phyloP scores from a whole-genome alignment of 2,113 vertebrate species.

The Chaenogobius annularis region DNA sequence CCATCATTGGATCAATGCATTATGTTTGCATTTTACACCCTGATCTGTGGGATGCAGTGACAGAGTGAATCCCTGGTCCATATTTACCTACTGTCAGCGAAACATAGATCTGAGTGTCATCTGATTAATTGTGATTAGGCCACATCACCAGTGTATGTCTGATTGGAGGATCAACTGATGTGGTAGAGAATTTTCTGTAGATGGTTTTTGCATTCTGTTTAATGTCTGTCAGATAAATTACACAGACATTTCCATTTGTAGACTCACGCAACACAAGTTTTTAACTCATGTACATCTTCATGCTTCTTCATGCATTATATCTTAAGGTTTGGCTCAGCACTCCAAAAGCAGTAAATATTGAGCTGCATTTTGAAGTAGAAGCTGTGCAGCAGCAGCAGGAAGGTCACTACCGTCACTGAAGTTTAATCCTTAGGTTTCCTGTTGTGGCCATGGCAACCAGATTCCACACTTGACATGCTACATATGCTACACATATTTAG shows the following conservation, averaged over 20 bases:
- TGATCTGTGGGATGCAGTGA: too few species aligned
- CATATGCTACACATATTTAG: neutral
- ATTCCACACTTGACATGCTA: neutral
- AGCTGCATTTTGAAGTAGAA: neutral
- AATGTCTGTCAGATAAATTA: neutral
- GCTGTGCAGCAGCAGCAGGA: neutral
- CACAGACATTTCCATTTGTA: neutral
- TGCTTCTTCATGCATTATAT: neutral
- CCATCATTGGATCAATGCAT: too few species aligned
- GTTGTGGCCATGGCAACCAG: slow-evolving; percentile 3
- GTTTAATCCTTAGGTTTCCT: neutral
- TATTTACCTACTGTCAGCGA: too few species aligned
- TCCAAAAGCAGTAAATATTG: neutral
- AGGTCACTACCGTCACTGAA: neutral
- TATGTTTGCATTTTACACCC: too few species aligned
- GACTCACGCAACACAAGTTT: neutral
- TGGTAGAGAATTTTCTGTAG: too few species aligned
- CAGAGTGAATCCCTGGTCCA: too few species aligned
- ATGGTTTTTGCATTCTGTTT: too few species aligned
- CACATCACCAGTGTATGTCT: too few species aligned
- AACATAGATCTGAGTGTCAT: too few species aligned
- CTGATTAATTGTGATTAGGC: too few species aligned
- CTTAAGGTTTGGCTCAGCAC: neutral
- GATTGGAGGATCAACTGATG: too few species aligned
- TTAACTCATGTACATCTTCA: neutral